Percentiles rank a stretch among this genome's conserved stretches.
Evolutionary conservation across 2,113 vertebrate species (phyloP).

Genomic region (Paedocypris sp.): DNA sequence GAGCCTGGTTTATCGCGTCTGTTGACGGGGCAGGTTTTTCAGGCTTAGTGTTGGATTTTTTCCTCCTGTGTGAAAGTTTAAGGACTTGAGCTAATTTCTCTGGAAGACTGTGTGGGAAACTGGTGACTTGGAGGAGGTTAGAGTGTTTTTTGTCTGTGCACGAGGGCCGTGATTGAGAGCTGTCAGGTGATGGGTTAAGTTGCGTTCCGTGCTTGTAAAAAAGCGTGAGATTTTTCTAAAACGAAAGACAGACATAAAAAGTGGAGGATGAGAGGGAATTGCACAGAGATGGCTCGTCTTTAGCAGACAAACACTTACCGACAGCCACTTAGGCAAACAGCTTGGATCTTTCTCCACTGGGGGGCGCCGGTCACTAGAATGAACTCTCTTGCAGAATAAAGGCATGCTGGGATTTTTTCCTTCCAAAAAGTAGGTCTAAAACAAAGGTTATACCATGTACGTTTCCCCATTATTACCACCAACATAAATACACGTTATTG

Average conservation of each 20-base stretch:
- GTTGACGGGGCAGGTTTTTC: background rate
- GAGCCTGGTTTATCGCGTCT: background rate
- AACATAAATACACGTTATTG: no score
- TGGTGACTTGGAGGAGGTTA: slow-evolving; percentile 38
- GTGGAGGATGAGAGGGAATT: background rate
- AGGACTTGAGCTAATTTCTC: slow-evolving; percentile 56
- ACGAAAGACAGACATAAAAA: background rate
- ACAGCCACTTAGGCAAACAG: slow-evolving; percentile 74
- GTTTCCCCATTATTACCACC: no score
- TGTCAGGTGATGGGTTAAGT: slow-evolving; percentile 14
- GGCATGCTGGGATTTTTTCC: slow-evolving; percentile 65
- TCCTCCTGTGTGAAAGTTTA: slow-evolving; percentile 33
- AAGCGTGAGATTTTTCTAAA: slow-evolving; percentile 72
- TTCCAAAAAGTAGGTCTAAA: slow-evolving; percentile 52
- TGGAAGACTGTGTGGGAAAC: slow-evolving; percentile 68
- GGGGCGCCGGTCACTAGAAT: slow-evolving; percentile 57
- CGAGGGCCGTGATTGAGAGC: no score
- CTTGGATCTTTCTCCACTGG: slow-evolving; percentile 73
- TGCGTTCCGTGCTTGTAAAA: slow-evolving; percentile 54
- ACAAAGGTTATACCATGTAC: background rate
- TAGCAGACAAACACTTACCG: slow-evolving; percentile 57
- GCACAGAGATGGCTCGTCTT: background rate
- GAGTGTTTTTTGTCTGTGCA: no score
- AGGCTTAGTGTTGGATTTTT: slow-evolving; percentile 18
- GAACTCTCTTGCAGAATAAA: slow-evolving; percentile 62